Conservation (phyloP, 2,888 invertebrate genomes). For the Meteorus cinctellus region DNA sequence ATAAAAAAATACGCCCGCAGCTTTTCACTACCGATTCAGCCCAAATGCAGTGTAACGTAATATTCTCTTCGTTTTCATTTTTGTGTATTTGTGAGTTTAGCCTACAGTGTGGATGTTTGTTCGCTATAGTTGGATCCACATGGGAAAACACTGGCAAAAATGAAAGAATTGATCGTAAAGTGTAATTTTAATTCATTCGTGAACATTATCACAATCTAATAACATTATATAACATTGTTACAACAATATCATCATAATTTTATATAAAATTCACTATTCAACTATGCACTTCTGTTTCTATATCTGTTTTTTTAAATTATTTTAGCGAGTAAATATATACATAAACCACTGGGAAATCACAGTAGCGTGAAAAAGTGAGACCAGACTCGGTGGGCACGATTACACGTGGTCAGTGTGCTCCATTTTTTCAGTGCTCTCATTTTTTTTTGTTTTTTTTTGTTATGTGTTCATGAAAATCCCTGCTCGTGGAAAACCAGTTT, state of each 20-base stretch:
- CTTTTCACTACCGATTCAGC: too few relatives aligned
- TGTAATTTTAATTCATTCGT: too few relatives aligned
- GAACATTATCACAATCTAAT: too few relatives aligned
- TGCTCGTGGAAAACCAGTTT: constrained; percentile 46
- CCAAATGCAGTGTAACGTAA: too few relatives aligned
- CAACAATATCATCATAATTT: too few relatives aligned
- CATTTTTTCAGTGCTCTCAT: not conserved
- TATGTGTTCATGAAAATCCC: constrained; percentile 43
- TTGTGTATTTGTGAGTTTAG: too few relatives aligned
- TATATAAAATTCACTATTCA: not conserved
- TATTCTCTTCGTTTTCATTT: too few relatives aligned
- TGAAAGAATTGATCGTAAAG: too few relatives aligned
- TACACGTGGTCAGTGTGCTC: constrained; percentile 18
- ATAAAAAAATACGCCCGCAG: not conserved
- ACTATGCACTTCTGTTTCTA: not conserved
- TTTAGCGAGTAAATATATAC: not conserved
- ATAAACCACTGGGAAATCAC: not conserved
- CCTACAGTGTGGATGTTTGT: too few relatives aligned
- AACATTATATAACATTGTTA: too few relatives aligned
- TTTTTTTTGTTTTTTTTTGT: constrained; percentile 14
- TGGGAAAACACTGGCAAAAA: too few relatives aligned
- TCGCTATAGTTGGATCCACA: too few relatives aligned
- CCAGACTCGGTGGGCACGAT: not conserved
- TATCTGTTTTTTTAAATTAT: not conserved
- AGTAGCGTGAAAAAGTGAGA: not conserved